Percentiles rank a stretch among this genome's conserved stretches.
These are phyloP conservation scores for Callimorpha dominula DNA, from an alignment of 2,888 invertebrate genomes.

Conservation along the genomic window DNA sequence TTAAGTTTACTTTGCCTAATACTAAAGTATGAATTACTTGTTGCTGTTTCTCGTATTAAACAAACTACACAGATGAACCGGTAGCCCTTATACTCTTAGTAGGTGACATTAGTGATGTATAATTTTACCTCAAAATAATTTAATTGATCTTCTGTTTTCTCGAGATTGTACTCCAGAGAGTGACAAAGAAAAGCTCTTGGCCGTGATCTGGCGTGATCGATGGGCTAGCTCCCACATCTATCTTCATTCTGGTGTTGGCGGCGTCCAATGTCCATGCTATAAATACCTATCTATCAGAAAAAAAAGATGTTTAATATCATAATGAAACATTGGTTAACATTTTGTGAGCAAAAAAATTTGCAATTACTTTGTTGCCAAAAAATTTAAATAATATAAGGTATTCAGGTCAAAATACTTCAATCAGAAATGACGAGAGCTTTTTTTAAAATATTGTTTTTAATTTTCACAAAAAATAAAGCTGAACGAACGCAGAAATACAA, in stretches of 20 bases:
- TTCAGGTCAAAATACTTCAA: too few species aligned
- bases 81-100: neutral
- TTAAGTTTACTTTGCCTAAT: too few species aligned
- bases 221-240: slow-evolving; percentile 33
- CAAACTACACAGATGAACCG: neutral
- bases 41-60: neutral
- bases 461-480: too few species aligned
- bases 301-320: neutral
- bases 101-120: neutral
- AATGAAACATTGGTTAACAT: neutral
- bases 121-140: neutral
- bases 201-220: slow-evolving; percentile 48
- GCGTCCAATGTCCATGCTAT: slow-evolving; percentile 33
- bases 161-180: neutral
- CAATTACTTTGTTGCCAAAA: too few species aligned
- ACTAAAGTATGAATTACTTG: too few species aligned
- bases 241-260: slow-evolving; percentile 36
- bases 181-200: slow-evolving; percentile 43
- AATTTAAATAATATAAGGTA: too few species aligned
- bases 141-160: slow-evolving; percentile 5
- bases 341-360: neutral
- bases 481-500: too few species aligned
- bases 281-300: slow-evolving; percentile 29
- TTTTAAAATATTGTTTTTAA: too few species aligned
- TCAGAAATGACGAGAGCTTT: too few species aligned